Base-by-base conservation (phyloP, 2,888 invertebrate species). In the Lithophane ornitopus region DNA sequence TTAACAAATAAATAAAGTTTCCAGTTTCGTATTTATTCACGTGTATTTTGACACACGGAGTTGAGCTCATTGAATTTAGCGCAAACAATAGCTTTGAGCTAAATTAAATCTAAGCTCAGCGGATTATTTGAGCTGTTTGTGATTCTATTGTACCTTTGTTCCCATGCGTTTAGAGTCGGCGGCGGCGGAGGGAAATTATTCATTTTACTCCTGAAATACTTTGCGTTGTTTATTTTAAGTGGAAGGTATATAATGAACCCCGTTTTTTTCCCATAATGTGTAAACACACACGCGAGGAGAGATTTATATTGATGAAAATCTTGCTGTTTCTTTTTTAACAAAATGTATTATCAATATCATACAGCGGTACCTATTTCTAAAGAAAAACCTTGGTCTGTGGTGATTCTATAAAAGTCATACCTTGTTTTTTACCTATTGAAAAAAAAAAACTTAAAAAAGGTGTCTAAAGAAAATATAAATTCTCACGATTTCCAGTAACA, bases 111-210 rank as follows among this genome's bases (percentile, higher is more conserved):
- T 78, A 74, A 84, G 78, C 81, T 69, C 39, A 59, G 34, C 74
- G 81, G 84, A 84, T 83, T 83, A 83, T 81, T 74, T 52, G 54
- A 81, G 84, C 70, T 72, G 69, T 41, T 84, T 66, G 69, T 71
- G 61, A 74, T 69, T 81, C 81, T 78, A 84, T 83, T 83, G 84
- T 83, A 69, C 71, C 44, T 80, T 82, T 70, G 78, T 77, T 71
- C 44, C 28, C 41, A 52, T 52, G 68, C 70, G 52, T 54, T 74
- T 54, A 6, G 52, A 70, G 66, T 39, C 44, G 69, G 16, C 59
- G 59, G 54, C 16, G 39, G 56, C 19, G 58, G 28, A 46, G 34
- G 46, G 44, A 44, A 52, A 80, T 80, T 74, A 74, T 76, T 63
- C 16, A 65, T 70, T 82, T 65, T 41, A 46, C 44, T 72, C 49